A percentile compares a stretch with the other conserved stretches of the same genome.
phyloP scores from a whole-genome alignment of 2,797 vertebrate species.

The Varecia variegata region DNA sequence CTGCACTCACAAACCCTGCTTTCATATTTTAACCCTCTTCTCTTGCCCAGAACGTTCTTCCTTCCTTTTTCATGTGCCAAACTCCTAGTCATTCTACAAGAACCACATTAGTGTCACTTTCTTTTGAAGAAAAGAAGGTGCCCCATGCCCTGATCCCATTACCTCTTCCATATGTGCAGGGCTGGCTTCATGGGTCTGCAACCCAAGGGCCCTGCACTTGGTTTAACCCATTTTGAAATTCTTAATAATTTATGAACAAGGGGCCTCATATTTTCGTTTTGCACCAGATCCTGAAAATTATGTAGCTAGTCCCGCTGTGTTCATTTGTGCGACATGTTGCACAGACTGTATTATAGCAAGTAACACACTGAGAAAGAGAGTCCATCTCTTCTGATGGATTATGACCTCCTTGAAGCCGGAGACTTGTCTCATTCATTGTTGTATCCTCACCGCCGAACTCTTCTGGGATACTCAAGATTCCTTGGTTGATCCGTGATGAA shows the following conservation, averaged over 20 bases:
- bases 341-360: background rate
- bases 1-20: background rate
- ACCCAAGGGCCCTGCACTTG: background rate
- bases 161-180: fast-evolving
- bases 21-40: background rate
- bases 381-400: background rate
- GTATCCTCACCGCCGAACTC: background rate
- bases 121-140: background rate
- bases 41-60: background rate
- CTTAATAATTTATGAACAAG: background rate
- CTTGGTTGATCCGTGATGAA: background rate
- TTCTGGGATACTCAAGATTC: background rate
- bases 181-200: background rate
- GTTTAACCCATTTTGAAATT: background rate
- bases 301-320: background rate
- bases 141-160: background rate
- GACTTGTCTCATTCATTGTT: background rate
- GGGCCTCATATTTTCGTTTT: background rate
- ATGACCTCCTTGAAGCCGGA: background rate
- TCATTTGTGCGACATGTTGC: background rate
- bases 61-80: background rate
- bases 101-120: background rate
- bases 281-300: background rate
- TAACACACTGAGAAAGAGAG: background rate
- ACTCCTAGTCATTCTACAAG: background rate